Evolutionary conservation across 2,113 vertebrate species (phyloP).

Genomic region (Meleagris gallopavo): DNA sequence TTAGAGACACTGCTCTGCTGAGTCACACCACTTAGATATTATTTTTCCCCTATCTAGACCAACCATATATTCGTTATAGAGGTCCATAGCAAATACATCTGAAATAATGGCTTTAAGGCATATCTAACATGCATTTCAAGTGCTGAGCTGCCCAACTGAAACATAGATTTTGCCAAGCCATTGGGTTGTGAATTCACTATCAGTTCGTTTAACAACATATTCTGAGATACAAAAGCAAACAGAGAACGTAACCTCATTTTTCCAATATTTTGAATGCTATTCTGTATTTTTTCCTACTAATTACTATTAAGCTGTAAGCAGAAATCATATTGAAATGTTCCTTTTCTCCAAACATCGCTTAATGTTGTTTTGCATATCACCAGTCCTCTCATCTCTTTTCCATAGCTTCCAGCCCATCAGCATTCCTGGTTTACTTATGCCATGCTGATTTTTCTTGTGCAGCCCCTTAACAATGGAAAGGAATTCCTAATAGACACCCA

Average conservation of each 20-base stretch:
- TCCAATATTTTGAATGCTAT: background rate
- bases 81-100: background rate
- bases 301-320: background rate
- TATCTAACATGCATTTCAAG: background rate
- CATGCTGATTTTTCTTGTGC: background rate
- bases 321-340: background rate
- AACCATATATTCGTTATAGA: background rate
- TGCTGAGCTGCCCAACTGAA: background rate
- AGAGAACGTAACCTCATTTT: background rate
- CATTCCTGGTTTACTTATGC: background rate
- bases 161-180: background rate
- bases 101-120: background rate
- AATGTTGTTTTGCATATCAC: background rate
- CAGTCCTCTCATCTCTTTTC: background rate
- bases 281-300: background rate
- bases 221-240: background rate
- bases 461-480: background rate
- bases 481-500: background rate
- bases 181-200: background rate
- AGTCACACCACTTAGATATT: background rate
- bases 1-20: background rate
- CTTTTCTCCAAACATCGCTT: background rate
- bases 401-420: background rate
- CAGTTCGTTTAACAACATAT: background rate
- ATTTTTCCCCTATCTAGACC: background rate